Percentiles rank a stretch among this genome's conserved stretches.
Evolutionary conservation across 2,888 invertebrate species (phyloP).

Genomic region (Pelosia muscerda): DNA sequence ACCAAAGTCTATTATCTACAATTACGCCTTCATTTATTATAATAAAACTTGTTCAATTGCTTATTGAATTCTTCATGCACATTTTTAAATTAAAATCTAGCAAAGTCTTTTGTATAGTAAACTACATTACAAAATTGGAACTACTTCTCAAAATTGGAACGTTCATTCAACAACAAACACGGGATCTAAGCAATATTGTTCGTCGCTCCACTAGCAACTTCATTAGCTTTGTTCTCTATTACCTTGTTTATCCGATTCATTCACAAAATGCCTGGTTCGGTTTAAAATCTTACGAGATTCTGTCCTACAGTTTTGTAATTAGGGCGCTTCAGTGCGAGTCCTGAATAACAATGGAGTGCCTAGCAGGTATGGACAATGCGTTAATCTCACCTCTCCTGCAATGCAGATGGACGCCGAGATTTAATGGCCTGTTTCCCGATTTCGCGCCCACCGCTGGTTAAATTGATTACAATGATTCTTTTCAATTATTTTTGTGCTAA

Average conservation of each 20-base stretch:
- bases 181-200: background rate
- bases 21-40: no score
- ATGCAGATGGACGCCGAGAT: slow-evolving; percentile 40
- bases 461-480: slow-evolving; percentile 6
- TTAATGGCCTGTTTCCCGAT: slow-evolving; percentile 48
- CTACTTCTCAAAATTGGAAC: slow-evolving; percentile 1
- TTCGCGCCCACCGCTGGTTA: slow-evolving; percentile 35
- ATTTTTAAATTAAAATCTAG: no score
- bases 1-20: no score
- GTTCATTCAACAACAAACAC: background rate
- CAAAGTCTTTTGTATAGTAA: no score
- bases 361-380: slow-evolving; percentile 35
- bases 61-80: no score
- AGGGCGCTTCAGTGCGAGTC: slow-evolving; percentile 29
- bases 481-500: background rate
- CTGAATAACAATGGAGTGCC: slow-evolving; percentile 37
- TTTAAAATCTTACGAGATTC: slow-evolving; percentile 16
- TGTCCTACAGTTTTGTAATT: slow-evolving; percentile 27
- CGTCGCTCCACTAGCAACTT: background rate
- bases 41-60: no score
- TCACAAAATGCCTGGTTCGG: background rate
- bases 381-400: slow-evolving; percentile 47
- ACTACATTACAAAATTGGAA: no score
- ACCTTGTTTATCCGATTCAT: background rate
- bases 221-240: background rate